phyloP scores from a whole-genome alignment of 2,797 vertebrate species.

The Poeciliopsis infans region DNA sequence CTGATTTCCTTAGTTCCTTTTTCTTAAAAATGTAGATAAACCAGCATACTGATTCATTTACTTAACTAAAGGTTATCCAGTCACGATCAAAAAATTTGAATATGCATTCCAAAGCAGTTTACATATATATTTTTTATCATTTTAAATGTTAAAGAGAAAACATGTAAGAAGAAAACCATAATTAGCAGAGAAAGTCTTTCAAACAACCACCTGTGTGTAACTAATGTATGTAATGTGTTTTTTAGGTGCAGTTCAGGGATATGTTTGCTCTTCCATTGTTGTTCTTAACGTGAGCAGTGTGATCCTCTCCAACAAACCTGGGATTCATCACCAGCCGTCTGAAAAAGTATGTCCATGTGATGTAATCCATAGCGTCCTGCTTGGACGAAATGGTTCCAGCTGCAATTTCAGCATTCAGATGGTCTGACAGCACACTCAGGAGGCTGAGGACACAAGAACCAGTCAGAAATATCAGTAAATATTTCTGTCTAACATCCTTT shows the following conservation, averaged over 20 bases:
- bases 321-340: slow-evolving; percentile 98
- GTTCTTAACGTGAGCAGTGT: neutral
- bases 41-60: too few species aligned
- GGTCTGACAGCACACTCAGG: slow-evolving; percentile 92
- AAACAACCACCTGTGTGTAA: too few species aligned
- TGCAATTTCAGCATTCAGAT: slow-evolving; percentile 96
- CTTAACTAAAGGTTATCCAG: too few species aligned
- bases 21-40: neutral
- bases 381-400: slow-evolving; percentile 96
- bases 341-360: slow-evolving; percentile 99
- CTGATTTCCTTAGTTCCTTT: neutral
- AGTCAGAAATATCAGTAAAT: neutral
- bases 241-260: slow-evolving; percentile 14
- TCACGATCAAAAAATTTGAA: too few species aligned
- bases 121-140: too few species aligned
- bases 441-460: slow-evolving; percentile 78
- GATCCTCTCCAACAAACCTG: slow-evolving; percentile 77
- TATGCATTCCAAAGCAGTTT: too few species aligned
- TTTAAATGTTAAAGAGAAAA: too few species aligned
- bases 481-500: too few species aligned
- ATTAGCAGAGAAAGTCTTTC: too few species aligned
- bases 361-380: slow-evolving; percentile 99
- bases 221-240: too few species aligned
- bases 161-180: too few species aligned
- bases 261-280: slow-evolving; percentile 4